Conservation (phyloP, 2,113 vertebrate genomes). For the Tupaia chinensis region DNA sequence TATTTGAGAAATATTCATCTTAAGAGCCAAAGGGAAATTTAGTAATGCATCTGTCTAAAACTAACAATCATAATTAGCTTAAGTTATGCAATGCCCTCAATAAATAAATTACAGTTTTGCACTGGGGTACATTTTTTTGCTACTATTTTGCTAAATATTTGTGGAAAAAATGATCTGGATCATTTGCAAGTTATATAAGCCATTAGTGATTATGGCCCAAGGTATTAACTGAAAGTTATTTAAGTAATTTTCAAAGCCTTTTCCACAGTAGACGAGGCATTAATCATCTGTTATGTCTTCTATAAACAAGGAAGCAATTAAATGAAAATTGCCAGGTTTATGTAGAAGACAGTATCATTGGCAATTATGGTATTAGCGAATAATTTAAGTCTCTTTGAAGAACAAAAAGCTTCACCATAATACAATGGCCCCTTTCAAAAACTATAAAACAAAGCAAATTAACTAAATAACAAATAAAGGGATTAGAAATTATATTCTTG, state of each 20-base stretch:
- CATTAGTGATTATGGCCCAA: conserved; percentile 87
- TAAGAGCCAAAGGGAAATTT: conserved; percentile 78
- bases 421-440: neutral
- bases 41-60: conserved; percentile 83
- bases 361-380: conserved; percentile 67
- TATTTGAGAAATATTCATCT: conserved; percentile 71
- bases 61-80: conserved; percentile 84
- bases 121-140: conserved; percentile 77
- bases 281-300: conserved; percentile 85
- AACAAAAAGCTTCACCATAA: conserved; percentile 42
- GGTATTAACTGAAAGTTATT: conserved; percentile 86
- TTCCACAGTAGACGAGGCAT: conserved; percentile 76
- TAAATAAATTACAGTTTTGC: conserved; percentile 81
- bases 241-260: conserved; percentile 86
- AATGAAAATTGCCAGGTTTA: conserved; percentile 80
- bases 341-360: conserved; percentile 66
- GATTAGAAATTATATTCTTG: neutral
- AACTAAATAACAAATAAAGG: neutral
- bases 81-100: conserved; percentile 82
- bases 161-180: conserved; percentile 84
- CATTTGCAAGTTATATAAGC: conserved; percentile 87
- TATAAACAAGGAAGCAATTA: conserved; percentile 86
- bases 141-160: conserved; percentile 87
- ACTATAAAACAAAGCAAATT: conserved; percentile 53
- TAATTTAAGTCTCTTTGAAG: conserved; percentile 52